Base-by-base conservation (phyloP, 2,888 invertebrate genomes). In the Phragmatobia fuliginosa region DNA sequence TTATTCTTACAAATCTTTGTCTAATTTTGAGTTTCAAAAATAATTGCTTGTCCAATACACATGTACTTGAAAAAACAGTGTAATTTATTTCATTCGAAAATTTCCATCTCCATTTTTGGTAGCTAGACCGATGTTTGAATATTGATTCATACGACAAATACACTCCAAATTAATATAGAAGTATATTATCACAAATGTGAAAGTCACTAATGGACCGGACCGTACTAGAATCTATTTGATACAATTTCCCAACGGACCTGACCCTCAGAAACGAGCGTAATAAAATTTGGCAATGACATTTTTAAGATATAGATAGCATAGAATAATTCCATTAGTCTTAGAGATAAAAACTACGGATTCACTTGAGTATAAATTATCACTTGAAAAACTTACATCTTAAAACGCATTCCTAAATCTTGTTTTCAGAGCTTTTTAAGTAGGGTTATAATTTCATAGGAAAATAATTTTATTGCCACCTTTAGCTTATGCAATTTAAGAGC, bases 401-500 rank as follows among this genome's bases (percentile, higher is more conserved):
- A 16, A 28, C 25, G 28, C 56, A 28, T 56, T 28, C 16, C 1
- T 28, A 16, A 56, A 28, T 28, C 28, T 56, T 56, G 28, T 16
- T 56, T 16, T 28, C 16, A 28, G 2, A 28, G 11, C 25, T 56
- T 7, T 56, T 28, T 16, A 2, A 14, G 11, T 25, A 36, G 1
- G 25, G 11, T 25, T n/a, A 2, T 52, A 25, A 14, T 25, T 25
- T n/a, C 11, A 25, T n/a, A n/a, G 6, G 25, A 62, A n/a, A n/a
- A 0, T 36, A 68, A 63, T 60, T 72, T 71, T 75, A 77, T 71
- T 61, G 33, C 62, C 59, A 72, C 66, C 70, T 67, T 68, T 74
- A 78, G 70, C 73, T 82, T 74, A 78, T 74, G 79, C 74, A 78
- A 78, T 72, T 73, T 66, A 71, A 74, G 8, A 49, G 73, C 78